Conservation (phyloP, 92 coral and sea anemone genomes). For the Anthopleura xanthogrammica region DNA sequence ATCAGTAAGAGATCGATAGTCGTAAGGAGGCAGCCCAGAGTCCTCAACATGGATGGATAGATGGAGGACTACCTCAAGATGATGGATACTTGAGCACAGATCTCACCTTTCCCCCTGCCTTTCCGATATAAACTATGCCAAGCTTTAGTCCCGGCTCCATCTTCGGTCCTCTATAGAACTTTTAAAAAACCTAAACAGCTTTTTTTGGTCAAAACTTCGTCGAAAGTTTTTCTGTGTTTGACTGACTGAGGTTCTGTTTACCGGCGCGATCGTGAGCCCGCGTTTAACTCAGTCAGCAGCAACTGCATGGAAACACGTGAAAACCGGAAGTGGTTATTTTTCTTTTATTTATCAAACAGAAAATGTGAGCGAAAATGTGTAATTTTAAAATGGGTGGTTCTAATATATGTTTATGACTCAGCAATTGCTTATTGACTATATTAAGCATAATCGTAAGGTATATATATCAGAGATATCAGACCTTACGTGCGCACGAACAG, state of each 20-base stretch:
- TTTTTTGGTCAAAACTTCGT: neutral
- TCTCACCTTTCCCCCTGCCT: constrained; percentile 95
- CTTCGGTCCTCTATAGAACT: neutral
- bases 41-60: neutral
- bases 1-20: no score
- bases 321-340: constrained; percentile 11
- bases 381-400: neutral
- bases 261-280: constrained; percentile 25
- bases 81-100: neutral
- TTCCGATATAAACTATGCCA: constrained; percentile 86
- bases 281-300: constrained; percentile 23
- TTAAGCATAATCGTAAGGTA: no score
- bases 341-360: neutral
- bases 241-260: constrained; percentile 1
- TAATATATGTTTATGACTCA: neutral
- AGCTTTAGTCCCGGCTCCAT: constrained; percentile 85
- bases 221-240: neutral
- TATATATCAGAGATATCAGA: no score
- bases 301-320: constrained; percentile 9
- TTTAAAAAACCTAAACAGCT: neutral
- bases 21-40: no score
- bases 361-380: no score
- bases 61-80: neutral
- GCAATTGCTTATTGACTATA: neutral
- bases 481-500: neutral